Evolutionary conservation across 1,140 invertebrate genomes (phyloP), one percentile per base, ranked within the genome.

Genomic region (Heliconius hermathena): DNA sequence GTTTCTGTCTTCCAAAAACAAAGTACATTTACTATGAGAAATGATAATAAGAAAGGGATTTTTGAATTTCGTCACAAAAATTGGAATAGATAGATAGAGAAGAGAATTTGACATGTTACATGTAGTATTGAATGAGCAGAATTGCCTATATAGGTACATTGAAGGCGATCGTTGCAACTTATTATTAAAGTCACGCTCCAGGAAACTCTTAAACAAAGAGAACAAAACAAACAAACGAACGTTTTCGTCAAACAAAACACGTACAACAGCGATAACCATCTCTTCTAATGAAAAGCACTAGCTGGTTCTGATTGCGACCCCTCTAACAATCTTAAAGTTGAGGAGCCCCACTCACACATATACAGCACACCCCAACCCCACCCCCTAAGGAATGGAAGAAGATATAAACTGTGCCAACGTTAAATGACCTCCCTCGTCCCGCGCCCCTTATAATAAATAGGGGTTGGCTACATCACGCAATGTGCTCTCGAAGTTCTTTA

Each of bases 241-340:
- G 84, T 75, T 88, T 88, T 86, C 83, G 83, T 88, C 88, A 92
- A 91, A 92, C 89, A 90, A 88, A 89, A 89, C 89, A 91, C 87
- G 86, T 88, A 90, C 83, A 86, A 79, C 84, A 70, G 81, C 80
- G 90, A 93, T 91, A 94, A 91, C 90, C 90, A 89, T 91, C 88
- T 89, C 84, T 82, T 88, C 89, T 92, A 93, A 93, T 92, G 92
- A 93, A 93, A 91, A 91, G 89, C 92, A 85, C 87, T 88, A 85
- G 87, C 84, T 87, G 85, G 86, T 88, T 88, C 89, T 92, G 91
- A 94, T 94, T 93, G 91, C 92, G 90, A 91, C 91, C 91, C 89
- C 87, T 86, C 87, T 92, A 92, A 92, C 91, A 90, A 90, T 92
- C 91, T 94, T 93, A 93, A 94, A 92, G 88, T 93, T 93, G 87